Evolutionary conservation across 92 coral and sea anemone species (phyloP), one percentile per base, ranked within the genome.

Genomic region (Siderastrea siderea): DNA sequence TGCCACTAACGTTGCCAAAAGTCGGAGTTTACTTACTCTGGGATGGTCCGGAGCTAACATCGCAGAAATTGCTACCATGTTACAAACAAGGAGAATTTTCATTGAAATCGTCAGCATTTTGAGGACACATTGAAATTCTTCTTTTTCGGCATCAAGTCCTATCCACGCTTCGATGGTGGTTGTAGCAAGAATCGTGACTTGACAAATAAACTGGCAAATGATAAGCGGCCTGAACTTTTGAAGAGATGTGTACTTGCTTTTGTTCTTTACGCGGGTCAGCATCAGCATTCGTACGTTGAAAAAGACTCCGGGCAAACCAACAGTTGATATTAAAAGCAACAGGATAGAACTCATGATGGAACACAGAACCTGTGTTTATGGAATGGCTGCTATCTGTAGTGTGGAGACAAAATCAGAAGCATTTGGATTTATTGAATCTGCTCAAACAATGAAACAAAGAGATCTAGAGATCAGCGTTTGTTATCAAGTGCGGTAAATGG

Each of bases 261-360:
- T 74, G 62, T 52, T 43, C 10, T 74, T 74, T 60, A 51, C 5
- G 61, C 62, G 51, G 16, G 15, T 49, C 62, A 15, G 14, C 12
- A 4, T 11, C 61, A 74, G 62, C 78, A 74, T n/a, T 53, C 59
- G 62, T 17, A 74, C 8, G 78, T 74, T 74, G 43, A 74, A 52
- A 15, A 16, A n/a, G 9, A 52, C 62, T 16, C 61, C 78, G 4
- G 61, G 15, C 16, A 74, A 38, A 50, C 54, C 61, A 26, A 66
- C 44, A 66, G 38, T 26, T 26, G 17, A 2, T 66, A 4, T 5
- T 19, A 66, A 66, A 12, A 66, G 7, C 71, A 66, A 9, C 3
- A 66, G 17, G 8, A 17, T 17, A 43, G 13, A 19, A 17, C 43
- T 45, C 71, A 17, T 66, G 26, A n/a, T 66, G 71, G 61, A 55